A percentile compares a stretch with the other conserved stretches of the same genome.
These are phyloP conservation scores for Orthosia gothica DNA, from an alignment of 2,888 invertebrate genomes.

Conservation along the genomic window DNA sequence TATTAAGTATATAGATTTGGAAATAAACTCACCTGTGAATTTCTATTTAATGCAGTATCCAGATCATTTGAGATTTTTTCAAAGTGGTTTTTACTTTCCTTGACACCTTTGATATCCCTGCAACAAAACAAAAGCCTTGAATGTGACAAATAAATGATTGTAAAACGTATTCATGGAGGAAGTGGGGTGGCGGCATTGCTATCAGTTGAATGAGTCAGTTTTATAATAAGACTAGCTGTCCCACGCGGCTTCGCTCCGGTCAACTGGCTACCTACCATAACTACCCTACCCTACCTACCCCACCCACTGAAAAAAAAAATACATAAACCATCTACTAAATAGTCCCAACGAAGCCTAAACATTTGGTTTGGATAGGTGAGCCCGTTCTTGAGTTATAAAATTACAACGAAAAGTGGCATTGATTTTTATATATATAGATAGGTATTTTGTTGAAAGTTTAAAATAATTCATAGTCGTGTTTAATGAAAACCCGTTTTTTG, in stretches of 20 bases:
- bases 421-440: too few relatives aligned
- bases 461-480: not conserved
- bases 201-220: conserved; percentile 64
- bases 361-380: too few relatives aligned
- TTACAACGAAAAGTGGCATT: too few relatives aligned
- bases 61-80: conserved; percentile 98
- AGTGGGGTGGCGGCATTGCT: conserved; percentile 61
- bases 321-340: too few relatives aligned
- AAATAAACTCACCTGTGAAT: conserved; percentile 93
- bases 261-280: too few relatives aligned
- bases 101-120: conserved; percentile 97
- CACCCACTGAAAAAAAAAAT: too few relatives aligned
- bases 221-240: conserved; percentile 7
- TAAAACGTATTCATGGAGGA: conserved; percentile 45
- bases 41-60: conserved; percentile 96
- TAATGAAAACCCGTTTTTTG: not conserved
- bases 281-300: too few relatives aligned
- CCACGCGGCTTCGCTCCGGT: too few relatives aligned
- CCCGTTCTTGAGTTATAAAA: too few relatives aligned
- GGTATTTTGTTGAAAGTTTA: not conserved
- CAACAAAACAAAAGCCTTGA: conserved; percentile 74
- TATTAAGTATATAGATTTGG: too few relatives aligned
- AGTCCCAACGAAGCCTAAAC: too few relatives aligned
- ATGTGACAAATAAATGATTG: conserved; percentile 17
- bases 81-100: conserved; percentile 97